These are phyloP conservation scores for Triops cancriformis DNA, from an alignment of 1,140 invertebrate species.

Conservation along the genomic window DNA sequence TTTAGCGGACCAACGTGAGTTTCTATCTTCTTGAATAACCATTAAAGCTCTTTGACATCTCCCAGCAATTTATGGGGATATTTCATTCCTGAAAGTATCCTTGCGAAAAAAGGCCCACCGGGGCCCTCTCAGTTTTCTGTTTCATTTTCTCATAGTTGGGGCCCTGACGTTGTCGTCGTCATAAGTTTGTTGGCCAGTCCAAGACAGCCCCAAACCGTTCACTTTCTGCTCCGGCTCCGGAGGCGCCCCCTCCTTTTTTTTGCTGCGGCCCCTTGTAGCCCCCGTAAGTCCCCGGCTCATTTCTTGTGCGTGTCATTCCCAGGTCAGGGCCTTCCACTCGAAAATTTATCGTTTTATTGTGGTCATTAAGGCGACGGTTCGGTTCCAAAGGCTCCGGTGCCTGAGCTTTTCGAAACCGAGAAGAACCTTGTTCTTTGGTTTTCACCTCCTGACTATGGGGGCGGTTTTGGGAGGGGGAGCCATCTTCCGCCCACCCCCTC, in stretches of 20 bases:
- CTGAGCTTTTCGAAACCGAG: background rate
- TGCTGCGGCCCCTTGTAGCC: no score
- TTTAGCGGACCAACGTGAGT: background rate
- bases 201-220: background rate
- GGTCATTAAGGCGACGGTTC: slow-evolving; percentile 25
- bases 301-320: slow-evolving; percentile 18
- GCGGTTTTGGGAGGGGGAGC: no score
- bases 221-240: background rate
- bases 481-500: background rate
- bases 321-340: slow-evolving; percentile 18
- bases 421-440: no score
- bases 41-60: slow-evolving; percentile 14
- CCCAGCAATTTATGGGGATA: slow-evolving; percentile 5
- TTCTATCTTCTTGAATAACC: slow-evolving; percentile 2
- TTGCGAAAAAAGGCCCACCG: background rate
- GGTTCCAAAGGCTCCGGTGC: background rate
- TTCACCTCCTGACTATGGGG: no score
- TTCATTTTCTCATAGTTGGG: background rate
- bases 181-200: background rate
- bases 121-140: background rate
- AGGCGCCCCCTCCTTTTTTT: background rate
- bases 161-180: background rate
- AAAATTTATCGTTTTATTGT: slow-evolving; percentile 29
- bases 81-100: background rate
- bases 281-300: no score